phyloP scores from a whole-genome alignment of 2,888 invertebrate species.

The Alloscopus bannaensis region DNA sequence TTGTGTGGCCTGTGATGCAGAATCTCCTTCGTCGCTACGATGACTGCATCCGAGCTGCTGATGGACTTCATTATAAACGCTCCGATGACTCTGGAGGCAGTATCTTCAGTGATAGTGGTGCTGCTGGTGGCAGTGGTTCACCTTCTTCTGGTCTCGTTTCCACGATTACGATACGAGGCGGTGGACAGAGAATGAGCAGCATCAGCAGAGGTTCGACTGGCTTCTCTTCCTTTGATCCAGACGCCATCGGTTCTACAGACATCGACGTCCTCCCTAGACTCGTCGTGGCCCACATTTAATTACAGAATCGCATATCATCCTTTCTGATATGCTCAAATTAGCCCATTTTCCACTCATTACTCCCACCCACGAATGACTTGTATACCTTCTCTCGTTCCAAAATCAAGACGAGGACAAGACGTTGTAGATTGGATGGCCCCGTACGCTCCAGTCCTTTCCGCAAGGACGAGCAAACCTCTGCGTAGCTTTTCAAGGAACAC shows the following conservation, averaged over 20 bases:
- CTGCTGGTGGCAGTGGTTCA: too few relatives aligned
- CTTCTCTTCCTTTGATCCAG: slow-evolving; percentile 29
- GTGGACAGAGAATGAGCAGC: not conserved
- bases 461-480: too few relatives aligned
- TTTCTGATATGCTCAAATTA: slow-evolving; percentile 53
- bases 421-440: too few relatives aligned
- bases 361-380: not conserved
- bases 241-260: slow-evolving; percentile 28
- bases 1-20: slow-evolving; percentile 72
- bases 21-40: slow-evolving; percentile 71
- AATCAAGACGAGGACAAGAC: too few relatives aligned
- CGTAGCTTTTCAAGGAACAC: too few relatives aligned
- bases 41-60: slow-evolving; percentile 73
- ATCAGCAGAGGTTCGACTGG: not conserved
- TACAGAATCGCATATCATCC: too few relatives aligned
- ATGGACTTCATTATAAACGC: slow-evolving; percentile 73
- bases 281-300: slow-evolving; percentile 48
- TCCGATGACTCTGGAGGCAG: slow-evolving; percentile 41
- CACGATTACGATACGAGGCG: not conserved
- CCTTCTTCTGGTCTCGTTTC: not conserved
- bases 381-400: too few relatives aligned
- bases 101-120: not conserved
- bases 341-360: slow-evolving; percentile 11
- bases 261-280: slow-evolving; percentile 40
- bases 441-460: too few relatives aligned